phyloP scores from a whole-genome alignment of 2,113 vertebrate species.

The Syrrhaptes paradoxus region DNA sequence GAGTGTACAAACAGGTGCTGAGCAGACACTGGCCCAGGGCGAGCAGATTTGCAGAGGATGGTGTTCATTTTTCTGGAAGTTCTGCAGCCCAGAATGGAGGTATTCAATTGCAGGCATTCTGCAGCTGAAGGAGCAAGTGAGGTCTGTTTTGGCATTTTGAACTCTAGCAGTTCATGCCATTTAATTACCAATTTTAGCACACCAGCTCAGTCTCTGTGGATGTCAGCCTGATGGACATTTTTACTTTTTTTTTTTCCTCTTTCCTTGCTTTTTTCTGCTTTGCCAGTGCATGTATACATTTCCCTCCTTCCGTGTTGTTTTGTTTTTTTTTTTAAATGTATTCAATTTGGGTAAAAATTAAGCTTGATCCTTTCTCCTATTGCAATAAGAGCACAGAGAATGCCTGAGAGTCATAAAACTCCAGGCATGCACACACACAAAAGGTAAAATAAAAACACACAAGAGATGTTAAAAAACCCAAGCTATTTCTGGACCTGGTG shows the following conservation, averaged over 20 bases:
- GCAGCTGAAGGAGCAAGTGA: neutral
- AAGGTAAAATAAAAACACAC: neutral
- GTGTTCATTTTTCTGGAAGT: neutral
- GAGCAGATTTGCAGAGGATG: neutral
- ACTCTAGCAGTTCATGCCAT: neutral
- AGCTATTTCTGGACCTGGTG: conserved; percentile 45
- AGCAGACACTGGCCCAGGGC: neutral
- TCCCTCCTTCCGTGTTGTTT: too few species aligned
- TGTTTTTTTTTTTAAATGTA: neutral
- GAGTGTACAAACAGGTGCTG: neutral
- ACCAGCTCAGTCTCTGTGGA: neutral
- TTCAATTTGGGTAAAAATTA: neutral
- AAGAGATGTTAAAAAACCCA: conserved; percentile 31
- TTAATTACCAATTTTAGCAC: neutral
- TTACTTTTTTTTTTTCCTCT: neutral
- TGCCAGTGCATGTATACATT: neutral
- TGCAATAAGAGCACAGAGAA: conserved; percentile 13
- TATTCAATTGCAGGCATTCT: rapidly evolving
- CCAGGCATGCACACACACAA: neutral
- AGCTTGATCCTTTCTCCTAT: neutral
- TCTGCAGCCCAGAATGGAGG: neutral
- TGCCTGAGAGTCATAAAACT: conserved; percentile 45
- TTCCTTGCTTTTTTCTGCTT: neutral
- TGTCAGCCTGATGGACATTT: neutral
- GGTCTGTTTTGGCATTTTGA: neutral